These are phyloP conservation scores for Chelonus formosanus DNA, from an alignment of 2,888 invertebrate species.

Conservation along the genomic window DNA sequence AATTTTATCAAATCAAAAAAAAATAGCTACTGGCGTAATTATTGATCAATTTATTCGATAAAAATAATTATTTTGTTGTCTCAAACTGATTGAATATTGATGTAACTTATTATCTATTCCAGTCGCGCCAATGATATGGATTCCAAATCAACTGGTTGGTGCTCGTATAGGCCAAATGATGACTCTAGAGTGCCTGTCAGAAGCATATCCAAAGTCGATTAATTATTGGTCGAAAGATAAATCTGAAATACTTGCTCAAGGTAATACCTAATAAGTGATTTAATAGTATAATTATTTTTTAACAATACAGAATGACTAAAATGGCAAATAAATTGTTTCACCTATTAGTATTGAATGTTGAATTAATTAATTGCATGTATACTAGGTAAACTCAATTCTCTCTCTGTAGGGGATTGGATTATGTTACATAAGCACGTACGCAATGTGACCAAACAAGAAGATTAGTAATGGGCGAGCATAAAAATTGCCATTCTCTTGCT, in stretches of 20 bases:
- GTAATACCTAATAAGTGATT: slow-evolving; percentile 47
- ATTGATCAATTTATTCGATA: too few species aligned
- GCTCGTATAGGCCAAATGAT: slow-evolving; percentile 67
- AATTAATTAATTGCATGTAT: slow-evolving; percentile 8
- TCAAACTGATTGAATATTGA: background rate
- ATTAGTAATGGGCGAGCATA: slow-evolving; percentile 1
- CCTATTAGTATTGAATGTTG: background rate
- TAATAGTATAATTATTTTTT: background rate
- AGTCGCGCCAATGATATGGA: slow-evolving; percentile 70
- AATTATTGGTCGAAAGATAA: slow-evolving; percentile 70
- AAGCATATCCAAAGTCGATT: slow-evolving; percentile 70
- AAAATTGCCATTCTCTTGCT: background rate
- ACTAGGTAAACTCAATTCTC: background rate
- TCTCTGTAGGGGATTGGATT: slow-evolving; percentile 3
- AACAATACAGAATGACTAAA: too few species aligned
- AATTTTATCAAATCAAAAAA: too few species aligned
- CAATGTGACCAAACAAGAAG: slow-evolving; percentile 1
- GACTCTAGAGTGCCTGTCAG: slow-evolving; percentile 68
- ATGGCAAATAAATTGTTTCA: background rate
- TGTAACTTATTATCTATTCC: slow-evolving; percentile 22
- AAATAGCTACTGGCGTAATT: too few species aligned
- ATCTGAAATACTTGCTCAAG: slow-evolving; percentile 68
- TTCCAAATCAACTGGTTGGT: slow-evolving; percentile 69
- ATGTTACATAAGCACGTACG: slow-evolving; percentile 3
- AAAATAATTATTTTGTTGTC: too few species aligned